A percentile compares a stretch with the other conserved stretches of the same genome.
Evolutionary conservation across 2,797 vertebrate genomes (phyloP).

Genomic region (Smutsia temminckii): DNA sequence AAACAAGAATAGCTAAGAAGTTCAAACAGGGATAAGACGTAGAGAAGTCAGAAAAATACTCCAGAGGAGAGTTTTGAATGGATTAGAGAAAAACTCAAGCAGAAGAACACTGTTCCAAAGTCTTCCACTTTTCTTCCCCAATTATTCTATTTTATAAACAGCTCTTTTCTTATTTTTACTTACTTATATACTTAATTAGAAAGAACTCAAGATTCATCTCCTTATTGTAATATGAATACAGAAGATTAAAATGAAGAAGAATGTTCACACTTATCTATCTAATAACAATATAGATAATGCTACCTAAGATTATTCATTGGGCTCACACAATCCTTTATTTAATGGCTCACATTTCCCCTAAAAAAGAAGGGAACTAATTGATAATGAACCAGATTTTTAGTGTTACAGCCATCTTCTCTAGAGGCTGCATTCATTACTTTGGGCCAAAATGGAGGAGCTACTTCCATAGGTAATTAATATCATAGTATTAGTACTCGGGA

Average conservation of each 20-base stretch:
- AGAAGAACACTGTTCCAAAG: slow-evolving; percentile 6
- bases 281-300: neutral
- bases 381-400: neutral
- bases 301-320: neutral
- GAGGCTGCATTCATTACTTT: neutral
- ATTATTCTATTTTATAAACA: neutral
- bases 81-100: neutral
- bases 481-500: neutral
- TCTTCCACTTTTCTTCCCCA: neutral
- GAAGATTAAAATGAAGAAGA: neutral
- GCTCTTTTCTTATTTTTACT: neutral
- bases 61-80: neutral
- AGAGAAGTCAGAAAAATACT: neutral
- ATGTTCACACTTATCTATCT: neutral
- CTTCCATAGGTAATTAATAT: slow-evolving; percentile 2
- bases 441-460: slow-evolving; percentile 12
- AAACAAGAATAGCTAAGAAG: slow-evolving; percentile 66
- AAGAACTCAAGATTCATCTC: neutral
- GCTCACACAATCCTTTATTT: neutral
- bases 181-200: neutral
- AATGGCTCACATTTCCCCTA: neutral
- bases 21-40: neutral
- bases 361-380: neutral
- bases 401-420: neutral
- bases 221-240: neutral